Conservation (phyloP, 2,113 vertebrate genomes). For the Rhegmatorhina hoffmannsi region DNA sequence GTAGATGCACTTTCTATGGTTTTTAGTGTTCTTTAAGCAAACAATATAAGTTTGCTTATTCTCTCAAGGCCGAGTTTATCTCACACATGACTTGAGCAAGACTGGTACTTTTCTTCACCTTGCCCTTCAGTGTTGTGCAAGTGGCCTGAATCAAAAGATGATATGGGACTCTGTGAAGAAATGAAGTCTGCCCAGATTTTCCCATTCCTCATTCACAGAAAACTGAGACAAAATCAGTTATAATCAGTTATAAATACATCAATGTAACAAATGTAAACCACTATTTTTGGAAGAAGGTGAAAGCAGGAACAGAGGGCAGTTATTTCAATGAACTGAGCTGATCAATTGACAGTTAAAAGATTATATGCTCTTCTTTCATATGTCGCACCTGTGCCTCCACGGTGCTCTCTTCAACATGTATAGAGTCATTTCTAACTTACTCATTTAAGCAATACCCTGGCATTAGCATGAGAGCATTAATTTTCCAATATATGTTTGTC, state of each 20-base stretch:
- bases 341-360: not conserved
- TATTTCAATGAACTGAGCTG: not conserved
- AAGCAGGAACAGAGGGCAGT: accelerated
- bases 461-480: not conserved
- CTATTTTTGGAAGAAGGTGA: not conserved
- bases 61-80: not conserved
- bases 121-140: not conserved
- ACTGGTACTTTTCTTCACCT: not conserved
- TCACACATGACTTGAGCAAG: accelerated
- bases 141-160: not conserved
- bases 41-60: not conserved
- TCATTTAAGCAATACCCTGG: not conserved
- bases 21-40: not conserved
- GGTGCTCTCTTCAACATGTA: not conserved
- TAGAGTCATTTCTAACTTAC: not conserved
- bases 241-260: not conserved
- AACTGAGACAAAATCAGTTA: not conserved
- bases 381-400: not conserved
- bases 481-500: not conserved
- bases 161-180: not conserved
- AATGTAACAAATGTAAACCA: not conserved
- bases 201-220: not conserved
- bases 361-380: not conserved
- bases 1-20: accelerated
- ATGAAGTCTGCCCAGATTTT: not conserved